Evolutionary conservation across 2,888 invertebrate species (phyloP), one percentile per base, ranked within the genome.

Genomic region (Amorpha juglandis): DNA sequence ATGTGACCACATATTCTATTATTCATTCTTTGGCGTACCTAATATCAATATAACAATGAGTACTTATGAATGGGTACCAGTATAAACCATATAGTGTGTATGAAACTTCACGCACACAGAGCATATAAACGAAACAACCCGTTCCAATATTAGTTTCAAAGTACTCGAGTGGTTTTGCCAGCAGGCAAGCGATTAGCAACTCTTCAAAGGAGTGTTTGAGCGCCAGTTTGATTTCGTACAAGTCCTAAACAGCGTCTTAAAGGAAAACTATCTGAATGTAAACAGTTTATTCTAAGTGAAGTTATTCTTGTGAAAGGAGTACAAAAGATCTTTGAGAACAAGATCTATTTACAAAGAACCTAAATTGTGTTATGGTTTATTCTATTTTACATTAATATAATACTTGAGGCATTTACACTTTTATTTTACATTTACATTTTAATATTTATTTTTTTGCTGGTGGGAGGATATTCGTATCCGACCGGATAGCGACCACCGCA

Each of bases 131-230:
- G 58, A 42, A 63, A 63, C 14, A 48, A 47, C 48, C 51, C 19
- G 19, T 19, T 51, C 50, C 63, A 33, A 63, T 63, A 63, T 63
- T 63, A 63, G 63, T 63, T 63, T 63, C 19, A 6, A 63, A 63
- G 50, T 35, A 38, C 63, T 35, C 21, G 11, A 51, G 63, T 19
- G 50, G 63, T 63, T 63, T 63, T 51, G 35, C 27, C 14, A 51
- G 51, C 51, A 63, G 35, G 51, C 50, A 51, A 50, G 16, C 62
- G 21, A 63, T 51, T 38, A 3, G 51, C 42, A 35, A 33, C 35
- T 51, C 38, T 51, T 63, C 63, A 63, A 63, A 63, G 63, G 63
- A 58, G 42, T 38, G 58, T 38, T 58, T 19, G 16, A 42, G 58
- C 12, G 27, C 12, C 14, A 45, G 47, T 63, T 63, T 16, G 27